Percentiles rank a stretch among this genome's conserved stretches.
These are phyloP conservation scores for Vimba vimba DNA, from an alignment of 2,113 vertebrate genomes.

Conservation along the genomic window DNA sequence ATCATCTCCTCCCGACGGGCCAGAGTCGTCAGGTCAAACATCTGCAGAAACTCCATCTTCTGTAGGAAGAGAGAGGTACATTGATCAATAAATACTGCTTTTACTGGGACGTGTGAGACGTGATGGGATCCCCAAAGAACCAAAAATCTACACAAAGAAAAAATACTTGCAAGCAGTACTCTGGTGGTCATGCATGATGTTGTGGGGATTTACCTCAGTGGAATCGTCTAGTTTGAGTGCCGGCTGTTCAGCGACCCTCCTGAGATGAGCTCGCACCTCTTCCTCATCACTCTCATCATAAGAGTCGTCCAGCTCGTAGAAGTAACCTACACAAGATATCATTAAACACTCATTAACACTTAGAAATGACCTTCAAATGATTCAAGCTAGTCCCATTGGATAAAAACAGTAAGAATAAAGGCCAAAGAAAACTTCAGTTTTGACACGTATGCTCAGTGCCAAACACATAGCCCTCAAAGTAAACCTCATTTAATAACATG, in stretches of 20 bases:
- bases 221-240: conserved; percentile 94
- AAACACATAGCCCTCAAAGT: not conserved
- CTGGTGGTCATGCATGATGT: conserved; percentile 21
- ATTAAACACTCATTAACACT: not conserved
- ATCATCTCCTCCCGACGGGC: conserved; percentile 88
- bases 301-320: conserved; percentile 97
- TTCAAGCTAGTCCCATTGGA: not conserved
- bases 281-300: conserved; percentile 98
- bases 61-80: conserved; percentile 63
- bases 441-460: not conserved
- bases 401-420: not conserved
- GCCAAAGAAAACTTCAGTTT: not conserved
- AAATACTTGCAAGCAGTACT: not conserved
- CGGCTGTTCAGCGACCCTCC: conserved; percentile 91
- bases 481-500: not conserved
- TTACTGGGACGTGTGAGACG: not conserved
- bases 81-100: not conserved
- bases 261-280: conserved; percentile 93
- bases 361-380: not conserved
- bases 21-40: conserved; percentile 90
- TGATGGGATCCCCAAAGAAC: not conserved
- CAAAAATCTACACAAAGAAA: not conserved
- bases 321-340: conserved; percentile 82
- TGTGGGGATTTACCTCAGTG: conserved; percentile 82
- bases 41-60: conserved; percentile 94